phyloP scores from a whole-genome alignment of 92 coral and sea anemone genomes.

The Virgularia gustaviana region DNA sequence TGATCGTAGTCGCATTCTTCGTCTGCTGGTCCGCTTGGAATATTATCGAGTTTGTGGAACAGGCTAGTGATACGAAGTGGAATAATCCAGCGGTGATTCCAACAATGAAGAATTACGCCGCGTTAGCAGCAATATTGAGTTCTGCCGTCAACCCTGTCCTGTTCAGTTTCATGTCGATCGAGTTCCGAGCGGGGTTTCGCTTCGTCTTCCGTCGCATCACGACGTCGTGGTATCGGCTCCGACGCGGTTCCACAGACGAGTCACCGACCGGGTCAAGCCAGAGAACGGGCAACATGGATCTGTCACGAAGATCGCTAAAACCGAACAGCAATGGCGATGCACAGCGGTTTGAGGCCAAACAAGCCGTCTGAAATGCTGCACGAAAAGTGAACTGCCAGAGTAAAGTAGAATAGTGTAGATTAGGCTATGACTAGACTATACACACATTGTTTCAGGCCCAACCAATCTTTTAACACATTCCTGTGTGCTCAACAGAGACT shows the following conservation, averaged over 20 bases:
- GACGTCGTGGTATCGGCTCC: constrained; percentile 36
- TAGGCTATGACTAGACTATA: background rate
- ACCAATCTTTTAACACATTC: too few relatives aligned
- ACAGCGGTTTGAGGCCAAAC: constrained; percentile 13
- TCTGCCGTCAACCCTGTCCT: constrained; percentile 28
- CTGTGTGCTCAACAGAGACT: too few relatives aligned
- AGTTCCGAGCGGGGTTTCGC: constrained; percentile 31
- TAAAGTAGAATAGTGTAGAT: background rate
- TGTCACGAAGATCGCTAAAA: constrained; percentile 24
- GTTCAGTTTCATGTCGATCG: constrained; percentile 37
- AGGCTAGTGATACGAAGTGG: constrained; percentile 21
- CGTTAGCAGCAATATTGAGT: constrained; percentile 13
- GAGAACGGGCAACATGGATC: constrained; percentile 37
- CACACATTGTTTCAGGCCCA: too few relatives aligned
- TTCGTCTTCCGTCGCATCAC: constrained; percentile 33
- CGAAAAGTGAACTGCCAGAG: background rate
- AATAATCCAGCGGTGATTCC: constrained; percentile 22
- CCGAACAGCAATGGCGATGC: constrained; percentile 13
- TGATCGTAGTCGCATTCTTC: constrained; percentile 37
- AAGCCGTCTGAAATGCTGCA: background rate
- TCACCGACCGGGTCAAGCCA: constrained; percentile 39
- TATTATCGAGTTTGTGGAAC: constrained; percentile 30
- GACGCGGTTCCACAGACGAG: constrained; percentile 32
- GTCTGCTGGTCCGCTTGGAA: constrained; percentile 35
- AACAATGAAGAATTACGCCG: constrained; percentile 13